These are phyloP conservation scores for Gulo gulo DNA, from an alignment of 2,113 vertebrate species.

Conservation along the genomic window DNA sequence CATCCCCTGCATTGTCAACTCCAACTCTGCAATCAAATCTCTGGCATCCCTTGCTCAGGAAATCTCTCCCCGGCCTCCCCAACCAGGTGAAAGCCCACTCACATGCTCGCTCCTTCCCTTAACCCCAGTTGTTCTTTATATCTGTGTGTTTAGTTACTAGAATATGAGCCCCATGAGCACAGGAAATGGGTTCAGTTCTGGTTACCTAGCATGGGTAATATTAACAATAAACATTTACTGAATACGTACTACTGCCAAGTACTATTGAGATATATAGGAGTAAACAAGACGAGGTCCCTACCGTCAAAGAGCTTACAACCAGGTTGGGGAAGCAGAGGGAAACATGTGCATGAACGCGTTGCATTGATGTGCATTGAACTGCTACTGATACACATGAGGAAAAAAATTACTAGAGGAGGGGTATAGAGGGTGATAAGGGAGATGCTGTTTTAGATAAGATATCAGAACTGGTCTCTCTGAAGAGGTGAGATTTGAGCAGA, in stretches of 20 bases:
- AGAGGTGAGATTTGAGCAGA: neutral
- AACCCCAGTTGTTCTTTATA: neutral
- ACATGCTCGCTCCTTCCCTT: neutral
- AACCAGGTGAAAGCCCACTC: neutral
- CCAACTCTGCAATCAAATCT: neutral
- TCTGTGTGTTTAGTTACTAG: neutral
- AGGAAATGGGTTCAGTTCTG: neutral
- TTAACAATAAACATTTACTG: neutral
- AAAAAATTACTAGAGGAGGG: neutral
- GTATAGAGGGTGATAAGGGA: neutral
- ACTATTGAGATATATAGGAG: neutral
- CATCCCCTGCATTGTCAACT: neutral
- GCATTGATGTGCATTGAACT: too few species aligned
- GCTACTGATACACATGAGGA: neutral
- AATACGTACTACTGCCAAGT: neutral
- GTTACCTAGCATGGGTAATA: neutral
- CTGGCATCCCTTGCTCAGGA: neutral
- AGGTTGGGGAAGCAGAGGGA: neutral
- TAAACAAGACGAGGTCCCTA: neutral
- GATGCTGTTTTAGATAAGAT: neutral
- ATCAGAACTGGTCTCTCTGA: neutral
- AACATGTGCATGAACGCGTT: neutral
- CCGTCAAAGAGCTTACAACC: neutral
- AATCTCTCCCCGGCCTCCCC: neutral
- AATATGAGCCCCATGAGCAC: neutral